phyloP scores from a whole-genome alignment of 37 sponge, comb jelly and placozoan genomes.

The Chondrilla cf. caribensis region DNA sequence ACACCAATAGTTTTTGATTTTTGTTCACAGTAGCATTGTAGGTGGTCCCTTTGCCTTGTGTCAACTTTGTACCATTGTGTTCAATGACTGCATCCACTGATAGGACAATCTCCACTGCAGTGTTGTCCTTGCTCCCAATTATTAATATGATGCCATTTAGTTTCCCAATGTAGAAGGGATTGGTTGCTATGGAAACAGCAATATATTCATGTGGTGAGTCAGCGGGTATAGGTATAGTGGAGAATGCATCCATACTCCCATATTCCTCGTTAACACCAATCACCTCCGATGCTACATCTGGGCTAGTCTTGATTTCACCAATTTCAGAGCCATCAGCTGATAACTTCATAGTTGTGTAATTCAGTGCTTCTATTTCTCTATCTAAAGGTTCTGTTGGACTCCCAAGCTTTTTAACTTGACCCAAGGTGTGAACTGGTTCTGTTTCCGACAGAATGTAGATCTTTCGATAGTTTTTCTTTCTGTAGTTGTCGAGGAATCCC shows the following conservation, averaged over 20 bases:
- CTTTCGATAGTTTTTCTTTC: neutral
- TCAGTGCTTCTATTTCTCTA: no score
- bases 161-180: no score
- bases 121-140: neutral
- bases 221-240: no score
- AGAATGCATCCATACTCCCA: conserved; percentile 16
- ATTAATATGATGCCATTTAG: neutral
- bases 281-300: neutral
- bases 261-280: conserved; percentile 18
- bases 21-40: neutral
- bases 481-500: conserved; percentile 6
- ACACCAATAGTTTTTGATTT: neutral
- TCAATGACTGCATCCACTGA: neutral
- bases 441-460: neutral
- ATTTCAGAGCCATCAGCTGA: neutral
- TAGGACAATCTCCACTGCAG: neutral
- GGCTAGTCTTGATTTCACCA: neutral
- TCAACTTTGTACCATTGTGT: no score
- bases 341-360: neutral
- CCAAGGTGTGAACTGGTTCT: no score
- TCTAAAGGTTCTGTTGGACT: neutral
- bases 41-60: neutral
- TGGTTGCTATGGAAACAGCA: neutral
- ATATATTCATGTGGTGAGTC: neutral
- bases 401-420: neutral